Evolutionary conservation across 2,797 vertebrate species (phyloP), one percentile per base, ranked within the genome.

Genomic region (Furcifer pardalis): DNA sequence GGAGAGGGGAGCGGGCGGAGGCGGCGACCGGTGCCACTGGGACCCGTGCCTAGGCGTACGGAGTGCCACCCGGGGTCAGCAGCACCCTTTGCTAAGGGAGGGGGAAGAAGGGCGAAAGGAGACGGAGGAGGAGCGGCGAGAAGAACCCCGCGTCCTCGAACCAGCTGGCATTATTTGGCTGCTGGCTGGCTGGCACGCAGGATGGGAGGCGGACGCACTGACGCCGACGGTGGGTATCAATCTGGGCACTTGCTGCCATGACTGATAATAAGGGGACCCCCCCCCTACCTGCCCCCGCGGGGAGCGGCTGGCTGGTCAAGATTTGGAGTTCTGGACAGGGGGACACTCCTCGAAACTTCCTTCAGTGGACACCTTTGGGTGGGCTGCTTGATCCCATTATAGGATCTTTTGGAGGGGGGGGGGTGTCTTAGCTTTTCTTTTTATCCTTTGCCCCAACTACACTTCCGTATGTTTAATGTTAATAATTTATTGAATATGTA

Each of bases 161-260:
- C 35, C 10, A 76, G 72, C 72, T 46, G 40, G 40, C 84, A 77
- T 40, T 85, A 77, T 40, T 85, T 35, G 32, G 32, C 19, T 7
- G 81, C 84, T 59, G 79, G 60, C 65, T 77, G 65, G 84, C 65
- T 77, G 65, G 84, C 84, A 17, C 32, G 25, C 73, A 68, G 49
- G 37, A 86, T 86, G 79, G 56, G 79, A 86, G 79, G 79, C 35
- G 84, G 79, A 40, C 65, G 37, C 79, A 62, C 42, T 52, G 79
- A 86, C 56, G 9, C 79, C 0, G 84, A 81, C 27, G 73, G 84
- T 86, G 77, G 79, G 84, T 81, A 81, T 42, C n/a, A n/a, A n/a
- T n/a, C 68, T 65, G 0, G 32, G 66, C 68, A 35, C 44, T 23
- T 59, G 32, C 27, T 19, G 25, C 37, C 8, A 42, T 2, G 46